Evolutionary conservation across 2,888 invertebrate genomes (phyloP).

Genomic region (Cantharis flavilabris): DNA sequence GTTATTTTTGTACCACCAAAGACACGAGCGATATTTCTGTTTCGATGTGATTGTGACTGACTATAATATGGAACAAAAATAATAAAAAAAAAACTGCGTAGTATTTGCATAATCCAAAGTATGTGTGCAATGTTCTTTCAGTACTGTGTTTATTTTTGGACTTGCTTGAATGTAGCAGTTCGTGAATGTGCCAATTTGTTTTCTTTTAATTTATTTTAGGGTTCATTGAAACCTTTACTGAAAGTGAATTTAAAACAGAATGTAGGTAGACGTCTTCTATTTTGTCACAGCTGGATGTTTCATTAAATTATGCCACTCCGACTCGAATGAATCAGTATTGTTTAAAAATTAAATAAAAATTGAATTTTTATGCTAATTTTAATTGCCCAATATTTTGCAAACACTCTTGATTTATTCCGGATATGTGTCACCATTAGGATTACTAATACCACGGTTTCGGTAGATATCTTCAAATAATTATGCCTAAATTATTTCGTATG

Average conservation of each 20-base stretch:
- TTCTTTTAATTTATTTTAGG: constrained; percentile 50
- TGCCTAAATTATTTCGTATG: neutral
- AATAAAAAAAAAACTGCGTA: constrained; percentile 27
- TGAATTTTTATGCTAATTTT: constrained; percentile 4
- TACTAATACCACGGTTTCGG: neutral
- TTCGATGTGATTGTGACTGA: neutral
- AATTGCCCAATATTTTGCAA: neutral
- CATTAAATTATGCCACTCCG: neutral
- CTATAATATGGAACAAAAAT: constrained; percentile 23
- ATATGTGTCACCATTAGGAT: neutral
- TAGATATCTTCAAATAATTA: neutral
- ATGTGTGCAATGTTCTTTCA: constrained; percentile 47
- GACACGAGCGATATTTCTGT: neutral
- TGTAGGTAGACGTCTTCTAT: constrained; percentile 4
- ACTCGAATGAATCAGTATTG: neutral
- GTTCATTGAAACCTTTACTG: constrained; percentile 47
- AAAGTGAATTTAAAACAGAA: constrained; percentile 20
- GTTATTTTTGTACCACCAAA: neutral
- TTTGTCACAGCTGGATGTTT: constrained; percentile 1
- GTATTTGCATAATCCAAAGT: constrained; percentile 45
- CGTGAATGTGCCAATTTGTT: constrained; percentile 50
- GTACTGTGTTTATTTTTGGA: constrained; percentile 32
- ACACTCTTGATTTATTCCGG: neutral
- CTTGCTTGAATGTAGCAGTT: constrained; percentile 39
- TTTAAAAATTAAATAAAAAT: constrained; percentile 2